Conservation (phyloP, 1,140 invertebrate species). For the Bombus soroeensis region DNA sequence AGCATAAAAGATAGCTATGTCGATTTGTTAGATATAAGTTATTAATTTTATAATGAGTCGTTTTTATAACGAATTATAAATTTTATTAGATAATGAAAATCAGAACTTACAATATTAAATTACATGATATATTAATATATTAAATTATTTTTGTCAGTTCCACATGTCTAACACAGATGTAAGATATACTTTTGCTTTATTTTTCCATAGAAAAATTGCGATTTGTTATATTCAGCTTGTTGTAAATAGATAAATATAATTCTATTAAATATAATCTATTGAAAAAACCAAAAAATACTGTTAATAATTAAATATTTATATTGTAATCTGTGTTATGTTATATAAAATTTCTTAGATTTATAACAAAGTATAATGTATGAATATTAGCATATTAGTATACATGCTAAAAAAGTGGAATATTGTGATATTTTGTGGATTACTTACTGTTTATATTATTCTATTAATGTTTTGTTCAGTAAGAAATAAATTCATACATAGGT, state of each 20-base stretch:
- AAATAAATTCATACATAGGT: background rate
- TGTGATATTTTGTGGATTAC: background rate
- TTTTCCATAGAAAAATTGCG: background rate
- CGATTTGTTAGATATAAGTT: background rate
- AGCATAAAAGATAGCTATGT: background rate
- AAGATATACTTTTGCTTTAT: background rate
- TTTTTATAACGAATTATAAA: background rate
- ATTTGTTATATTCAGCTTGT: background rate
- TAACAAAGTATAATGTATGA: background rate
- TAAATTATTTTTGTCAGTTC: background rate
- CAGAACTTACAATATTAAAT: background rate
- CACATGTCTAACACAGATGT: background rate
- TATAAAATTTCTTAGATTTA: background rate
- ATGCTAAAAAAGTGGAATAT: background rate
- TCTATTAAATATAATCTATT: background rate
- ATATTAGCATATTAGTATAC: background rate
- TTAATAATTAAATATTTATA: background rate
- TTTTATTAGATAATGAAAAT: background rate
- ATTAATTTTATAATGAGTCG: background rate
- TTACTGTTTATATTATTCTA: background rate
- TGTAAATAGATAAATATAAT: background rate
- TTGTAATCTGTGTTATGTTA: background rate
- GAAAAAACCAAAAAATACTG: background rate
- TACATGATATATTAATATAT: background rate
- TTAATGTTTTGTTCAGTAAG: constrained; percentile 1